phyloP scores from a whole-genome alignment of 1,140 invertebrate genomes.

The Leptopilina boulardi region DNA sequence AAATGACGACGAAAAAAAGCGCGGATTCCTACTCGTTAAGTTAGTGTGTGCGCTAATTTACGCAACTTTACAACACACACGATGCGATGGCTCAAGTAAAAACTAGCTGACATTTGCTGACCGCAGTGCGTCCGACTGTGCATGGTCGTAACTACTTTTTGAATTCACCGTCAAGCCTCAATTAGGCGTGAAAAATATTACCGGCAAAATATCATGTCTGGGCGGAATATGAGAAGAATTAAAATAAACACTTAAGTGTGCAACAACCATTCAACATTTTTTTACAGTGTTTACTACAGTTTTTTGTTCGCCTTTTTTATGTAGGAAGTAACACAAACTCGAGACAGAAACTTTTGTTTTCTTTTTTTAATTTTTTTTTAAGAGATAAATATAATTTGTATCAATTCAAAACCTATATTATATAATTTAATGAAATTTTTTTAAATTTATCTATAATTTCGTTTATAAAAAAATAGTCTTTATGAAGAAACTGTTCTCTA shows the following conservation, averaged over 20 bases:
- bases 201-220: conserved; percentile 18
- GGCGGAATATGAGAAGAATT: conserved; percentile 4
- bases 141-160: conserved; percentile 21
- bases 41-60: conserved; percentile 23
- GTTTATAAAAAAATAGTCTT: no score
- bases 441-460: no score
- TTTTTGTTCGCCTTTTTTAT: not conserved
- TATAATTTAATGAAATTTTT: no score
- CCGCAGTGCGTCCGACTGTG: not conserved
- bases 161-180: conserved; percentile 9
- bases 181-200: conserved; percentile 28
- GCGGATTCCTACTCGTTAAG: not conserved
- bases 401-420: no score
- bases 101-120: conserved; percentile 23
- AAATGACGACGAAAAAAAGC: conserved; percentile 7
- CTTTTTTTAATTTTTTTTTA: no score
- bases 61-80: not conserved
- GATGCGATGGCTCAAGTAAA: not conserved
- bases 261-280: conserved; percentile 2
- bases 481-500: no score
- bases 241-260: not conserved
- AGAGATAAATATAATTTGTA: no score
- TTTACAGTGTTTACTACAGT: not conserved
- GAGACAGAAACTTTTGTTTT: no score
- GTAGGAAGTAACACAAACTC: not conserved